Percentiles rank a stretch among this genome's conserved stretches.
phyloP scores from a whole-genome alignment of 2,113 vertebrate genomes.

The Typhlomys cinereus region DNA sequence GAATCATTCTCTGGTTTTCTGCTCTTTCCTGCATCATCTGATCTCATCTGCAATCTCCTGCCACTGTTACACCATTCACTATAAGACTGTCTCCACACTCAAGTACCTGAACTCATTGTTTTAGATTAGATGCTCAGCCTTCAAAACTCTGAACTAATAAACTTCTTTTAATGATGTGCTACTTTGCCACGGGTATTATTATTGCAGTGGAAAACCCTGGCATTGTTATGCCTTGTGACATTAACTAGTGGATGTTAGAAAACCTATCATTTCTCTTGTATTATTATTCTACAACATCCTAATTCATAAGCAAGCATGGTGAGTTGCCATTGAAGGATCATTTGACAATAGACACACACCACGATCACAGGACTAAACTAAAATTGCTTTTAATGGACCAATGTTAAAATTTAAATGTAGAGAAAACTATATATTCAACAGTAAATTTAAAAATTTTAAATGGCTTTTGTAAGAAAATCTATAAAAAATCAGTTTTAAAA shows the following conservation, averaged over 20 bases:
- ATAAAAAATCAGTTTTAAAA: constrained; percentile 52
- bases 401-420: constrained; percentile 15
- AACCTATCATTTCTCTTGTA: constrained; percentile 4
- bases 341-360: background rate
- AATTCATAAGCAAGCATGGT: background rate
- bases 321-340: background rate
- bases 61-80: no score
- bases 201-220: background rate
- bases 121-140: background rate
- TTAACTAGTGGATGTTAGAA: background rate
- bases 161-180: background rate
- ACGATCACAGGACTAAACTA: background rate
- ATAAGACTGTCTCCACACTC: no score
- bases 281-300: background rate
- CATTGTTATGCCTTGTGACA: background rate
- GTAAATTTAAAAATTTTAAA: constrained; percentile 33
- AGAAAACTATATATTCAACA: background rate
- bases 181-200: background rate
- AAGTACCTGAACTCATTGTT: no score
- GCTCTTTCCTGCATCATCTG: no score
- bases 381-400: background rate
- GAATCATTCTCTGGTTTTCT: background rate
- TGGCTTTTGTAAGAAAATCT: constrained; percentile 40
- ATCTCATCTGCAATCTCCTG: background rate
- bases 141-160: background rate